phyloP scores from a whole-genome alignment of 2,797 vertebrate genomes.

The Psittacula echo region DNA sequence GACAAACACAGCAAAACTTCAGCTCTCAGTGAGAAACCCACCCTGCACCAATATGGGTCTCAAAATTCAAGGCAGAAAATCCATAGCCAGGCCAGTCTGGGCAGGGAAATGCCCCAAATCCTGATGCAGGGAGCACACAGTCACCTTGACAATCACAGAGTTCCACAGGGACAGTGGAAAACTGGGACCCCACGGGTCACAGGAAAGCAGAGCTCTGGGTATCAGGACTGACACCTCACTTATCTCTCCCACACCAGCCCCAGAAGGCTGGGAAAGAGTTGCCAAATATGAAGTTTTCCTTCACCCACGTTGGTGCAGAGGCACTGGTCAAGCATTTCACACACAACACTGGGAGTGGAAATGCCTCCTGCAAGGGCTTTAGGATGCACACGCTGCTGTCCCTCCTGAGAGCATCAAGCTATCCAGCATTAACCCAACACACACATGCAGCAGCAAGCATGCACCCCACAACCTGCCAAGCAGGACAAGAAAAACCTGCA shows the following conservation, averaged over 20 bases:
- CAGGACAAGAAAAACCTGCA: not conserved
- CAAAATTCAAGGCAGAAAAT: not conserved
- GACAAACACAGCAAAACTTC: not conserved
- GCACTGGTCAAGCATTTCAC: rapidly evolving
- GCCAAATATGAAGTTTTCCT: not conserved
- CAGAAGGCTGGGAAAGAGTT: not conserved
- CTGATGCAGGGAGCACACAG: rapidly evolving
- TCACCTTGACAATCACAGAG: rapidly evolving
- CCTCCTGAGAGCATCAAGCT: not conserved
- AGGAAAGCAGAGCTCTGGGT: not conserved
- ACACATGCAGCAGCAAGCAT: rapidly evolving
- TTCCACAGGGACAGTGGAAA: not conserved
- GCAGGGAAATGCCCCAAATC: not conserved
- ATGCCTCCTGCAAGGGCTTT: not conserved
- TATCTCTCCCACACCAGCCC: not conserved
- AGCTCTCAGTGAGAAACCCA: not conserved
- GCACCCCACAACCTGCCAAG: not conserved
- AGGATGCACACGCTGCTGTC: not conserved
- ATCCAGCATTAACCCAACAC: not conserved
- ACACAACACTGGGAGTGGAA: rapidly evolving
- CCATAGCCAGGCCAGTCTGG: not conserved
- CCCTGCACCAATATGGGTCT: not conserved
- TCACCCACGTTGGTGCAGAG: not conserved
- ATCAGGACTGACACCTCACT: rapidly evolving
- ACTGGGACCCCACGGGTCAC: rapidly evolving